Evolutionary conservation across 2,797 vertebrate species (phyloP).

Genomic region (Muraenolepis orangiensis): DNA sequence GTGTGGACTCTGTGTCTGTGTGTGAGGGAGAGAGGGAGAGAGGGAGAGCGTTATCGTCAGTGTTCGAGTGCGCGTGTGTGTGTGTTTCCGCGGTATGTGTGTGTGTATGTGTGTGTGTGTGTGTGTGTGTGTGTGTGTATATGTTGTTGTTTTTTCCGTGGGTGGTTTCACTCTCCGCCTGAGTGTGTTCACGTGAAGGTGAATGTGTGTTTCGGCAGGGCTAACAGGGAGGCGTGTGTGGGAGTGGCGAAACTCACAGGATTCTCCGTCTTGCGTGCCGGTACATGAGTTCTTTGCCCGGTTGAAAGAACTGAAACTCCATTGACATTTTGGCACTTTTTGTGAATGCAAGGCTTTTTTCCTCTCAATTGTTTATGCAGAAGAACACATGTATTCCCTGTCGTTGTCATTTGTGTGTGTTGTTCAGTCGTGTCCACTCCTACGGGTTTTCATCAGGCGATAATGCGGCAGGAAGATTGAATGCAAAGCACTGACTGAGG

Average conservation of each 20-base stretch:
- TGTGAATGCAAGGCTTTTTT: neutral
- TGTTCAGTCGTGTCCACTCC: neutral
- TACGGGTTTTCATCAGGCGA: neutral
- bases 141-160: neutral
- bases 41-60: neutral
- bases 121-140: constrained; percentile 7
- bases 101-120: constrained; percentile 7
- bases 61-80: constrained; percentile 4
- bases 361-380: neutral
- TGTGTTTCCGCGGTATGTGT: constrained; percentile 9
- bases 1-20: constrained; percentile 13
- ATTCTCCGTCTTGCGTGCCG: too few relatives aligned
- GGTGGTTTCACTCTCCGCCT: constrained; percentile 3
- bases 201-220: constrained; percentile 7
- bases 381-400: too few relatives aligned
- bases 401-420: too few relatives aligned
- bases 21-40: neutral
- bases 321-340: constrained; percentile 2
- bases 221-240: neutral
- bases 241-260: neutral
- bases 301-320: neutral
- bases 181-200: constrained; percentile 24
- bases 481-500: constrained; percentile 37
- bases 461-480: neutral
- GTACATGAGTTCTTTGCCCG: neutral